Percentiles rank a stretch among this genome's conserved stretches.
These are phyloP conservation scores for Alosa sapidissima DNA, from an alignment of 2,797 vertebrate genomes.

Conservation along the genomic window DNA sequence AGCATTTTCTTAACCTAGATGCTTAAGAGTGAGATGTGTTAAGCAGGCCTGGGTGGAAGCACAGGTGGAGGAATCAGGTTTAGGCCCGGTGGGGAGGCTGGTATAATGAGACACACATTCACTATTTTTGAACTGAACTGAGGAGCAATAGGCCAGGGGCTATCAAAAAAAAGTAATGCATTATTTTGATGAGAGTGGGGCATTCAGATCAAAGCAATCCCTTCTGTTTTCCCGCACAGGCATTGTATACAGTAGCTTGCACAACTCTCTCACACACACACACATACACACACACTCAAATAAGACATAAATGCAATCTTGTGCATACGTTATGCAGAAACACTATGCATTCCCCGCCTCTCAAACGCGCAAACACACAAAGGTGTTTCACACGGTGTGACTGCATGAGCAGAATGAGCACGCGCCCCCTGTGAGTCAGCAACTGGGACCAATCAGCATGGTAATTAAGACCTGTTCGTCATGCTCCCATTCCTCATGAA, in stretches of 20 bases:
- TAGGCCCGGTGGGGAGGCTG: not conserved
- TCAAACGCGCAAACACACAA: not conserved
- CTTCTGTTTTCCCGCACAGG: not conserved
- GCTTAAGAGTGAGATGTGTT: not conserved
- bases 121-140: not conserved
- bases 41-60: not conserved
- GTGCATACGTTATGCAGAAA: not conserved
- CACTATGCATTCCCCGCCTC: slow-evolving; percentile 2
- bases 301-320: not conserved
- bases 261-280: not conserved
- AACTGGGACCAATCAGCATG: not conserved
- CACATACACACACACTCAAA: slow-evolving; percentile 3
- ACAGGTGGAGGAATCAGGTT: not conserved
- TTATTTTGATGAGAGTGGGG: slow-evolving; percentile 4
- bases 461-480: not conserved
- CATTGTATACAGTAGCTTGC: not conserved
- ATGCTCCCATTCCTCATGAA: not conserved
- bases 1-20: not conserved
- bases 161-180: not conserved
- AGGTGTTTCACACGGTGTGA: not conserved
- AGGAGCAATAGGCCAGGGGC: not conserved
- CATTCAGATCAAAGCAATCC: slow-evolving; percentile 24
- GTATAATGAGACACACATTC: slow-evolving; percentile 1
- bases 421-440: not conserved
- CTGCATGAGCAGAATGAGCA: not conserved